These are phyloP conservation scores for Lithophane leautieri DNA, from an alignment of 2,888 invertebrate species.

Conservation along the genomic window DNA sequence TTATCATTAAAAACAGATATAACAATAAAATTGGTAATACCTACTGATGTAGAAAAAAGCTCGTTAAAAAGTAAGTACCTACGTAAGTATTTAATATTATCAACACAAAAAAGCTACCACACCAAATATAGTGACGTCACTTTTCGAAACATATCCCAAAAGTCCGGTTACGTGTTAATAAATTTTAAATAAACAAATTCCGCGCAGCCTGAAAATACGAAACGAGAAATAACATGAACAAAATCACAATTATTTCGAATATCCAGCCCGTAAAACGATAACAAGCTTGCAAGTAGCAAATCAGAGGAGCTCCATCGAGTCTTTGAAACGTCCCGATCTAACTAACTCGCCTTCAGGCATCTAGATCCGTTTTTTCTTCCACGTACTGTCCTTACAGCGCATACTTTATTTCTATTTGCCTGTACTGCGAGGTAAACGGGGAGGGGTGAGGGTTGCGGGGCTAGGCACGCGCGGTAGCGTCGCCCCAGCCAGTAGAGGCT, in stretches of 20 bases:
- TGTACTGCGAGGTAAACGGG: slow-evolving; percentile 85
- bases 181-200: slow-evolving; percentile 34
- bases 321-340: slow-evolving; percentile 63
- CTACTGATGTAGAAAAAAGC: not conserved
- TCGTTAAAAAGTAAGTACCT: not conserved
- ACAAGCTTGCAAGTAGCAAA: slow-evolving; percentile 50
- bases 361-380: slow-evolving; percentile 83
- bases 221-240: slow-evolving; percentile 15
- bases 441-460: slow-evolving; percentile 76
- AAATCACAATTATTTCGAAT: slow-evolving; percentile 42
- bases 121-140: slow-evolving; percentile 38
- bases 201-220: not conserved
- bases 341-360: slow-evolving; percentile 76
- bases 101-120: slow-evolving; percentile 1
- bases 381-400: slow-evolving; percentile 86
- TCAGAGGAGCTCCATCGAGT: slow-evolving; percentile 50
- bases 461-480: slow-evolving; percentile 87
- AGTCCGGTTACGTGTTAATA: slow-evolving; percentile 36
- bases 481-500: slow-evolving; percentile 89
- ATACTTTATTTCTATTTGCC: slow-evolving; percentile 90
- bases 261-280: slow-evolving; percentile 30
- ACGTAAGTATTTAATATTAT: not conserved
- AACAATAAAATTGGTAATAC: not conserved
- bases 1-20: not conserved
- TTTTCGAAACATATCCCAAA: slow-evolving; percentile 27